phyloP scores from a whole-genome alignment of 2,113 vertebrate species.

The Circaetus gallicus region DNA sequence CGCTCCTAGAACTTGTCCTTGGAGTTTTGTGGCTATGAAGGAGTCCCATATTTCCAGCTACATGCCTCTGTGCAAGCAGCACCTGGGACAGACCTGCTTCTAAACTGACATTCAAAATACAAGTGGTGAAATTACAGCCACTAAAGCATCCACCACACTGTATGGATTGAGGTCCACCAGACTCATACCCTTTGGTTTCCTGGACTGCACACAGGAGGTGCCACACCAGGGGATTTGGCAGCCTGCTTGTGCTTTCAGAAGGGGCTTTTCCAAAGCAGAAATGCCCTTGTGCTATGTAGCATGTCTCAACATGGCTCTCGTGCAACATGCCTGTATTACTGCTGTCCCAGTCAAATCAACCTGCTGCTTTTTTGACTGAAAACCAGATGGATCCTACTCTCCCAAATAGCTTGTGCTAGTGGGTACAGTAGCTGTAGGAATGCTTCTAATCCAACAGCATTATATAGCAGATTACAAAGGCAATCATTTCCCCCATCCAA shows the following conservation, averaged over 20 bases:
- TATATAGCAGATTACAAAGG: neutral
- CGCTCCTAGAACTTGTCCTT: neutral
- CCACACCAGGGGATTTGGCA: neutral
- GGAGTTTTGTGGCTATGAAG: neutral
- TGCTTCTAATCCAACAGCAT: neutral
- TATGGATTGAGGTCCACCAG: neutral
- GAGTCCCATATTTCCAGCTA: neutral
- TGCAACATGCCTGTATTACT: neutral
- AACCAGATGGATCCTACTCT: neutral
- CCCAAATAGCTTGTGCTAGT: neutral
- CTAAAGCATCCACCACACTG: neutral
- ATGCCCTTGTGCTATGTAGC: neutral
- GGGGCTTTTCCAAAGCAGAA: neutral
- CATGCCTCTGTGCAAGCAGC: neutral
- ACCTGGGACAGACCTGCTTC: neutral
- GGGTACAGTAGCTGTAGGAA: neutral
- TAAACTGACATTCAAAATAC: neutral
- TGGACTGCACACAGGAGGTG: neutral
- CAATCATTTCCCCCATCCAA: neutral
- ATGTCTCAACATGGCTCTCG: neutral
- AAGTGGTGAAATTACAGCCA: neutral
- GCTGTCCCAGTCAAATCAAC: neutral
- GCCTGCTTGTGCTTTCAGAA: slow-evolving; percentile 51
- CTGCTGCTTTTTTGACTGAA: neutral
- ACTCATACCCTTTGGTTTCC: neutral